A percentile compares a stretch with the other conserved stretches of the same genome.
Evolutionary conservation across 2,797 vertebrate genomes (phyloP).

Genomic region (Eleutherodactylus coqui): DNA sequence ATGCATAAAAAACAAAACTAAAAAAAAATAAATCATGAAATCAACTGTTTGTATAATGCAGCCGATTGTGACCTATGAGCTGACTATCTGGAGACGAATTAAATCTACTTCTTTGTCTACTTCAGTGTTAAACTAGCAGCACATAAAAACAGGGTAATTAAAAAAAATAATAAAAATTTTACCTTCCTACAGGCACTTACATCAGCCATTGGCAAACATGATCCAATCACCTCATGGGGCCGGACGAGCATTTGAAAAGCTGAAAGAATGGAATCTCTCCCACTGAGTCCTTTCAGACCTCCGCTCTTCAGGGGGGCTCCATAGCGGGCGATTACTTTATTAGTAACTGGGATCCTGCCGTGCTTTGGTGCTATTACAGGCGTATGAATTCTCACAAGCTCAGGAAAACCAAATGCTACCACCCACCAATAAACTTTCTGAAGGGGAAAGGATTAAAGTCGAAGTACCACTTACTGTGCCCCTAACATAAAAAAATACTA

Average conservation of each 20-base stretch:
- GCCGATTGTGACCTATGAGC: not conserved
- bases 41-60: not conserved
- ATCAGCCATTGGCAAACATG: slow-evolving; percentile 64
- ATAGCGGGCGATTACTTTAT: slow-evolving; percentile 64
- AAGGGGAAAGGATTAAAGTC: slow-evolving; percentile 63
- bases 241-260: slow-evolving; percentile 63
- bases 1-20: not conserved
- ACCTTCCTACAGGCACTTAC: slow-evolving; percentile 63
- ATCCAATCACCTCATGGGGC: slow-evolving; percentile 63
- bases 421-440: slow-evolving; percentile 63
- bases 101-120: slow-evolving; percentile 26
- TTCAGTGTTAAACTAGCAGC: slow-evolving; percentile 26
- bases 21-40: not conserved
- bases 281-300: slow-evolving; percentile 64
- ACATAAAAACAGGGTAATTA: slow-evolving; percentile 56
- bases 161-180: slow-evolving; percentile 57
- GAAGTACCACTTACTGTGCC: slow-evolving; percentile 60
- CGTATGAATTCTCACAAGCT: slow-evolving; percentile 65
- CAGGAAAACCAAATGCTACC: slow-evolving; percentile 63
- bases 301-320: slow-evolving; percentile 60
- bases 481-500: slow-evolving; percentile 62
- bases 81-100: slow-evolving; percentile 10
- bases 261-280: slow-evolving; percentile 64
- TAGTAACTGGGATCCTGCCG: slow-evolving; percentile 61
- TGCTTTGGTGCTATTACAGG: slow-evolving; percentile 64